Percentiles rank a stretch among this genome's conserved stretches.
Conservation (phyloP, 2,888 invertebrate species). For the Pegoplata infirma region DNA sequence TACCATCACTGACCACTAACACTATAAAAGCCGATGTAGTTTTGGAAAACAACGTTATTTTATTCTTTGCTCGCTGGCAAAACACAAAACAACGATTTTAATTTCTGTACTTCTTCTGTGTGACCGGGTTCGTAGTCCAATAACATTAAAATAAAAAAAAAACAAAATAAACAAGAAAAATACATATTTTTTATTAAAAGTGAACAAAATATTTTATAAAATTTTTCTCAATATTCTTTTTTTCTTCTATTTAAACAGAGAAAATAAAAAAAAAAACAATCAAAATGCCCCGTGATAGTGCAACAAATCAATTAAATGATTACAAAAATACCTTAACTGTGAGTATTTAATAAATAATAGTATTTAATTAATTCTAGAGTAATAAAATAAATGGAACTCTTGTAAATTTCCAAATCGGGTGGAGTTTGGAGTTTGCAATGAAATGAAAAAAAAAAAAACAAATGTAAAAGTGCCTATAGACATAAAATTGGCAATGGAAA, state of each 20-base stretch:
- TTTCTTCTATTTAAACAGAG: constrained; percentile 5
- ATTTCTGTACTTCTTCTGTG: constrained; percentile 43
- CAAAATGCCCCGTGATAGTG: constrained; percentile 80
- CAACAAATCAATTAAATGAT: constrained; percentile 82
- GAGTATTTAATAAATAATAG: constrained; percentile 67
- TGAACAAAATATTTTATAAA: neutral
- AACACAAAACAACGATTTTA: constrained; percentile 44
- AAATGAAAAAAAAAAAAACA: neutral
- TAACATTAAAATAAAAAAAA: neutral
- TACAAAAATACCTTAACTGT: constrained; percentile 83
- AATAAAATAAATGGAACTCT: neutral
- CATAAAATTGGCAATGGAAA: neutral
- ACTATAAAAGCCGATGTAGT: constrained; percentile 44
- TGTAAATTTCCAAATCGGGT: constrained; percentile 20
- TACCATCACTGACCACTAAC: constrained; percentile 18
- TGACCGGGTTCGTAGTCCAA: constrained; percentile 55
- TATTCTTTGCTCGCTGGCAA: too few species aligned
- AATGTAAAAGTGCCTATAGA: constrained; percentile 9
- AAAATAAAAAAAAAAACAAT: constrained; percentile 17
- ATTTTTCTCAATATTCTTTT: neutral
- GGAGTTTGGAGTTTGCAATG: neutral
- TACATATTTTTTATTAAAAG: neutral
- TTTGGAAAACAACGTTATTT: too few species aligned
- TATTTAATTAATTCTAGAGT: neutral
- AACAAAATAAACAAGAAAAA: constrained; percentile 10